Percentiles rank a stretch among this genome's conserved stretches.
phyloP scores from a whole-genome alignment of 2,888 invertebrate genomes.

The Drosophila pseudotalamancana region DNA sequence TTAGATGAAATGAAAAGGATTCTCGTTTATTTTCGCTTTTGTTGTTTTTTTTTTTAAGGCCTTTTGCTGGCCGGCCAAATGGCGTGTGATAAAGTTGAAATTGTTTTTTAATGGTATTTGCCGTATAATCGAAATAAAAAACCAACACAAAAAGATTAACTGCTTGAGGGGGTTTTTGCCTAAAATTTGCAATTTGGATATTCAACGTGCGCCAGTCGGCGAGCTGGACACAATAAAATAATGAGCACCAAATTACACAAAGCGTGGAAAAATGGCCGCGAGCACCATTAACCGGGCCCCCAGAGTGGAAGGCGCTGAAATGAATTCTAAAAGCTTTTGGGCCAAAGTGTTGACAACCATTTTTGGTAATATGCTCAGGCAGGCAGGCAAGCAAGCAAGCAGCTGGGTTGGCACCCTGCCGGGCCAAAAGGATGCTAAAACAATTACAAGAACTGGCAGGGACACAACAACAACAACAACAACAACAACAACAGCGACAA shows the following conservation, averaged over 20 bases:
- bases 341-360: constrained; percentile 70
- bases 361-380: constrained; percentile 66
- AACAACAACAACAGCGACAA: constrained; percentile 28
- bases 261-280: constrained; percentile 65
- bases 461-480: constrained; percentile 18
- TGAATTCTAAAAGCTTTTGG: constrained; percentile 71
- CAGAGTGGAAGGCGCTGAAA: constrained; percentile 30
- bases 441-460: constrained; percentile 55
- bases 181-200: constrained; percentile 63
- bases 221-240: constrained; percentile 63
- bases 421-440: constrained; percentile 62
- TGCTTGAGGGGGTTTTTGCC: constrained; percentile 29
- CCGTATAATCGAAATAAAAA: constrained; percentile 39
- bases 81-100: constrained; percentile 55
- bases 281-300: constrained; percentile 51
- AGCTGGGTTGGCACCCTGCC: constrained; percentile 29
- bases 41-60: not conserved
- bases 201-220: constrained; percentile 37
- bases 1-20: constrained; percentile 13
- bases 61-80: constrained; percentile 22
- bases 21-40: constrained; percentile 2
- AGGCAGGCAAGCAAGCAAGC: constrained; percentile 21
- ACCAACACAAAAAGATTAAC: constrained; percentile 52
- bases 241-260: constrained; percentile 67
- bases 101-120: constrained; percentile 64